Conservation (phyloP, 2,113 vertebrate genomes). For the Cyanistes caeruleus region DNA sequence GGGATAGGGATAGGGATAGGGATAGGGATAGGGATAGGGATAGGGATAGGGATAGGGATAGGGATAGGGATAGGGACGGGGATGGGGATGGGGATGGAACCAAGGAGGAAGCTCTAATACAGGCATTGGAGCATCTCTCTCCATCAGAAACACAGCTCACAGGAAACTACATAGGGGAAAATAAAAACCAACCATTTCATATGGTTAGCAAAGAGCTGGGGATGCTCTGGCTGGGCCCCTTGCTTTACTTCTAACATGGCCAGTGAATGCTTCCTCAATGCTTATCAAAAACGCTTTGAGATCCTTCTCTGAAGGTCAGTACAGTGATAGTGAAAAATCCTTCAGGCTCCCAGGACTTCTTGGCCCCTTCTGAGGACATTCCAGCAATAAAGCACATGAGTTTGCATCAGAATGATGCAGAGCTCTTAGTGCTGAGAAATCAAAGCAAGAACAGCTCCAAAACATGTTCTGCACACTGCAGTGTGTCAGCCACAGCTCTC, state of each 20-base stretch:
- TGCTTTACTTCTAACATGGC: neutral
- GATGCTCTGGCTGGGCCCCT: neutral
- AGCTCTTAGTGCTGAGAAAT: neutral
- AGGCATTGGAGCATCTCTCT: rapidly evolving
- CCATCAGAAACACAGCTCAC: neutral
- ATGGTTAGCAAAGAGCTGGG: neutral
- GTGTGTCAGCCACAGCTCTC: neutral
- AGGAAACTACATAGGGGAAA: neutral
- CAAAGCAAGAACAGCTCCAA: neutral
- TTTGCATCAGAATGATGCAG: neutral
- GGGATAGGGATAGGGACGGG: neutral
- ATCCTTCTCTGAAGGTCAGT: neutral
- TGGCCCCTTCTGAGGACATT: neutral
- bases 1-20: neutral
- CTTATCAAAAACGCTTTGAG: neutral
- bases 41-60: neutral
- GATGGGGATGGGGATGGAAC: no score
- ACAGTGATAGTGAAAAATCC: neutral
- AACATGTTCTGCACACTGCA: neutral
- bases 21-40: neutral
- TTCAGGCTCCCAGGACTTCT: neutral
- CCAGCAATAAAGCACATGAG: neutral
- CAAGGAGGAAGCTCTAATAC: neutral
- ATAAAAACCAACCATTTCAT: neutral
- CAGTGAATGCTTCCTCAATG: neutral